Evolutionary conservation across 2,888 invertebrate genomes (phyloP), one percentile per base, ranked within the genome.

Genomic region (Drosophila rubida): DNA sequence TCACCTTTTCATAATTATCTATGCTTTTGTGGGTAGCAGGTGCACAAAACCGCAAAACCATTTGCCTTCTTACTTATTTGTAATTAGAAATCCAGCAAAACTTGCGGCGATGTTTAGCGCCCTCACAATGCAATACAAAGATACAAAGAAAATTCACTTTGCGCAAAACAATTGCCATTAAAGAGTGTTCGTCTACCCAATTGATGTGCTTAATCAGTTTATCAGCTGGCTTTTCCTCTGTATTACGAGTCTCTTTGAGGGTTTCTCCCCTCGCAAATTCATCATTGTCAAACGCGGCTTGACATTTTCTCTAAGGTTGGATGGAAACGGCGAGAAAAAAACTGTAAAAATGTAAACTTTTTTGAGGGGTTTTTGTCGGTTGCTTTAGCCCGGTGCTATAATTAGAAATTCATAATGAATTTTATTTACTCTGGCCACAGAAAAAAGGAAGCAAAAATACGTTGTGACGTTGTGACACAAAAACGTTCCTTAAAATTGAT

Each of bases 321-420:
- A 23, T 19, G 13, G 49, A 27, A 27, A 27, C 27, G 2, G 19
- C 19, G 39, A 16, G 4, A 37, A 37, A 46, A 62, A 37, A 77
- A 60, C n/a, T 22, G 7, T 19, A 16, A 67, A 72, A 82, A 74
- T 69, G 62, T 67, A 55, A 83, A 80, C 64, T 83, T 86, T 85
- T 81, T 73, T 67, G 51, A 64, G 77, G 66, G 59, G 42, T 48
- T 69, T 74, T 75, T 66, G 30, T 63, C 64, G 44, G 49, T 64
- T 61, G 45, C 63, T 65, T 68, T 69, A 50, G 74, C 63, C 66
- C 53, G 69, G 62, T 70, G 74, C 63, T 64, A 84, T 84, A 87
- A 87, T 88, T 88, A 87, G 73, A 87, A 89, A 88, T 87, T 89
- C 87, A 88, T 88, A 89, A 88, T 88, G 88, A 88, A 88, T 89